These are phyloP conservation scores for Phodopus roborovskii DNA, from an alignment of 2,113 vertebrate species.

Conservation along the genomic window DNA sequence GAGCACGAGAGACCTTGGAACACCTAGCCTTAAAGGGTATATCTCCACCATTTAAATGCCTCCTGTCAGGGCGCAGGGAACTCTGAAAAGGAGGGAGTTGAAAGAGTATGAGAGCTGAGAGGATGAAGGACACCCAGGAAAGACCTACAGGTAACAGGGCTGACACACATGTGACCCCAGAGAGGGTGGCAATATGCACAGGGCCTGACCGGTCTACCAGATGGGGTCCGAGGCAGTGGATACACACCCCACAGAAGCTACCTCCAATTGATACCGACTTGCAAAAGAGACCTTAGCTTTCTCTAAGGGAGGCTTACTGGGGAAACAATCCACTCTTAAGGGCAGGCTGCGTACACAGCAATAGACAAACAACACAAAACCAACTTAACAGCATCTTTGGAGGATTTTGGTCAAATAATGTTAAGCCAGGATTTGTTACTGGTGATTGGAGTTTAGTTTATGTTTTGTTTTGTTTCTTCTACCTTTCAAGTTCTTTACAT, in stretches of 20 bases:
- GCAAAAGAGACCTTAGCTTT: neutral
- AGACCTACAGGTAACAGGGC: too few relatives aligned
- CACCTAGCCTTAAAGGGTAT: neutral
- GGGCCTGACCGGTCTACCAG: neutral
- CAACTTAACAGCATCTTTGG: too few relatives aligned
- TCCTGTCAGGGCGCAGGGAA: neutral
- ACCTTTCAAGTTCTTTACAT: neutral
- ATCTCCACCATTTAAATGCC: neutral
- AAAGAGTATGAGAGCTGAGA: neutral
- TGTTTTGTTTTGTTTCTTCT: too few relatives aligned
- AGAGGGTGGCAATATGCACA: neutral
- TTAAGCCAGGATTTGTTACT: neutral
- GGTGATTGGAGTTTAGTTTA: neutral
- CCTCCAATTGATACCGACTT: neutral
- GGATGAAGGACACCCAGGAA: neutral
- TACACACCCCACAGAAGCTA: neutral
- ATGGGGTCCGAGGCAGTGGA: neutral
- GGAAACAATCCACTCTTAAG: neutral
- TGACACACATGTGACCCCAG: neutral
- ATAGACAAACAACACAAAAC: neutral
- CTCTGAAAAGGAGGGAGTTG: neutral
- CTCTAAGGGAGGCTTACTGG: neutral
- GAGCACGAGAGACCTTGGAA: neutral
- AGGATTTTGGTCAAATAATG: neutral
- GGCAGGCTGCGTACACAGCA: neutral